Percentiles rank a stretch among this genome's conserved stretches.
Conservation (phyloP, 2,797 vertebrate genomes). For the Pyrocephalus nanus region DNA sequence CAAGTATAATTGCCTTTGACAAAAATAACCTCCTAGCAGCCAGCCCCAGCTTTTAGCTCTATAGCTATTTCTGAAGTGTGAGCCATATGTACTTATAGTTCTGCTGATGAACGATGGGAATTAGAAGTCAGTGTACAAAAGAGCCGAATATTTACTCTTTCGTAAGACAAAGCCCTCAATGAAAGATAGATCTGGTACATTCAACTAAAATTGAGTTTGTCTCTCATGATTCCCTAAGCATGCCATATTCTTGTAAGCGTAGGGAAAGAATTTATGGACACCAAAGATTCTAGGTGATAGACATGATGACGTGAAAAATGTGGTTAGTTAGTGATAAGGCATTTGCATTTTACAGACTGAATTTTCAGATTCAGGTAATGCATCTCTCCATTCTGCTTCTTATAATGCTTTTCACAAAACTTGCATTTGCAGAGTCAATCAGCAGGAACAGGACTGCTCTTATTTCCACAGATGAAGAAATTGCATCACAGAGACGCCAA, state of each 20-base stretch:
- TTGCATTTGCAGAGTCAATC: neutral
- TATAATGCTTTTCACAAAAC: neutral
- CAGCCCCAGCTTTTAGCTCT: neutral
- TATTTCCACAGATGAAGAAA: neutral
- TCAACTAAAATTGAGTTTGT: neutral
- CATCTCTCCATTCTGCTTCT: neutral
- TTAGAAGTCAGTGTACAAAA: neutral
- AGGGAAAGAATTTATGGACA: neutral
- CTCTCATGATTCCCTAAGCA: neutral
- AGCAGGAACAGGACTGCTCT: neutral
- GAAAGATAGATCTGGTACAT: neutral
- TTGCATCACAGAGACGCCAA: rapidly evolving
- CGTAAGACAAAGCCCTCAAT: neutral
- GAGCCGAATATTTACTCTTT: neutral
- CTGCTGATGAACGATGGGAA: neutral
- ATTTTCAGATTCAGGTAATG: neutral
- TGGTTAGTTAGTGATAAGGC: neutral
- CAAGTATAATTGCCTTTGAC: neutral
- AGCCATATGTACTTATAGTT: neutral
- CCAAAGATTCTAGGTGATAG: neutral
- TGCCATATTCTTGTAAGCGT: neutral
- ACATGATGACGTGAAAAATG: neutral
- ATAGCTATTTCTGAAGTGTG: neutral
- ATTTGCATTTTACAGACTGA: neutral
- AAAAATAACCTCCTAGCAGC: neutral